A percentile compares a stretch with the other conserved stretches of the same genome.
Evolutionary conservation across 2,113 vertebrate species (phyloP).

Genomic region (Hipposideros armiger): DNA sequence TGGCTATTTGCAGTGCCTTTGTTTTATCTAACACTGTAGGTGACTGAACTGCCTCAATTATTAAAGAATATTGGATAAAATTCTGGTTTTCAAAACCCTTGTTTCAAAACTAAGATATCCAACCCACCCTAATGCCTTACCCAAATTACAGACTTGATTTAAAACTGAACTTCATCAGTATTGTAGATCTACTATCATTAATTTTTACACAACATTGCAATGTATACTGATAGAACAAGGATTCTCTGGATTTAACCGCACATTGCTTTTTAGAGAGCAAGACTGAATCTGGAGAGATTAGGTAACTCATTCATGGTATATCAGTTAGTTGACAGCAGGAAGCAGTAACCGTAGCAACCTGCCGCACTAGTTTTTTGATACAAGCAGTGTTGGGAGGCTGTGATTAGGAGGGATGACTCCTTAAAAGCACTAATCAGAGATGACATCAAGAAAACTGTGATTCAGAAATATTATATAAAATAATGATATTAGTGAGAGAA

Average conservation of each 20-base stretch:
- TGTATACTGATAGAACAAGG: background rate
- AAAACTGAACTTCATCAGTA: background rate
- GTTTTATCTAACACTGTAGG: background rate
- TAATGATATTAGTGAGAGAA: background rate
- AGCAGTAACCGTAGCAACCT: background rate
- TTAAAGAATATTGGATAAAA: background rate
- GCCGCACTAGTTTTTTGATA: background rate
- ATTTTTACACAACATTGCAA: background rate
- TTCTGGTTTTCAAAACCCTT: background rate
- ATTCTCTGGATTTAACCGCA: background rate
- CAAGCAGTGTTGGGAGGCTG: background rate
- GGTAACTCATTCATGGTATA: background rate
- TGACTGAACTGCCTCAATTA: constrained; percentile 46
- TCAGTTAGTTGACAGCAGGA: background rate
- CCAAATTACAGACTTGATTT: background rate
- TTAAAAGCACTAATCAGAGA: background rate
- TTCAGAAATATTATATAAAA: background rate
- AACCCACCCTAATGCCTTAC: background rate
- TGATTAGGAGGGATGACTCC: background rate
- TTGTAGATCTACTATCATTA: background rate
- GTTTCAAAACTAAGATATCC: background rate
- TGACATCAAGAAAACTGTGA: background rate
- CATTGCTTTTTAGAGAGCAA: background rate
- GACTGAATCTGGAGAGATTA: background rate
- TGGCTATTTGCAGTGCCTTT: background rate